These are phyloP conservation scores for Bufo gargarizans DNA, from an alignment of 2,113 vertebrate genomes.

Conservation along the genomic window DNA sequence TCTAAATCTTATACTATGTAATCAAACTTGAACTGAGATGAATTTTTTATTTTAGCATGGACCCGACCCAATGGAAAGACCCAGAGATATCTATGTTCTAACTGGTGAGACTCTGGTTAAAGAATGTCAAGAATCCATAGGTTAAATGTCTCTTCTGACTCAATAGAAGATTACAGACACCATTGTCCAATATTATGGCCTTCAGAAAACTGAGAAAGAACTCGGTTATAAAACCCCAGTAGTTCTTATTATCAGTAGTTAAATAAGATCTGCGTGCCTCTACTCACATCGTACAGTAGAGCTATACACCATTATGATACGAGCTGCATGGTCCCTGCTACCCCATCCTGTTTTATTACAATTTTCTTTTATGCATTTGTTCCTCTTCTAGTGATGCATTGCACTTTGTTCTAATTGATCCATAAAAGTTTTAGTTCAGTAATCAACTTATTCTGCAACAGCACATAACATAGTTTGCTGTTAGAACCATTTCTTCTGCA, in stretches of 20 bases:
- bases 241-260: not conserved
- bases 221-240: too few relatives aligned
- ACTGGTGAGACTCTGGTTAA: too few relatives aligned
- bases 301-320: not conserved
- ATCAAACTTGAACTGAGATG: too few relatives aligned
- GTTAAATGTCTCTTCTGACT: too few relatives aligned
- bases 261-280: not conserved
- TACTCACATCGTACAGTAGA: not conserved
- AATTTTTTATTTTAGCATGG: too few relatives aligned
- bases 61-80: too few relatives aligned
- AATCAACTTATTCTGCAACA: not conserved
- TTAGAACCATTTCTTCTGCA: not conserved
- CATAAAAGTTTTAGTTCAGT: slow-evolving; percentile 28
- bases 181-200: not conserved
- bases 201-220: not conserved
- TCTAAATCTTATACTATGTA: too few relatives aligned
- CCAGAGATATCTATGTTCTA: too few relatives aligned
- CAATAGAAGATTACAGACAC: not conserved
- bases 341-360: not conserved
- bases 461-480: not conserved
- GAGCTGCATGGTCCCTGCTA: not conserved
- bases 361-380: slow-evolving; percentile 20
- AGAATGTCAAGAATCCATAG: too few relatives aligned
- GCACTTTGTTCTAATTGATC: slow-evolving; percentile 5
- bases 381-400: not conserved